Base-by-base conservation (phyloP, 2,888 invertebrate genomes). In the Drosophila seclusa region DNA sequence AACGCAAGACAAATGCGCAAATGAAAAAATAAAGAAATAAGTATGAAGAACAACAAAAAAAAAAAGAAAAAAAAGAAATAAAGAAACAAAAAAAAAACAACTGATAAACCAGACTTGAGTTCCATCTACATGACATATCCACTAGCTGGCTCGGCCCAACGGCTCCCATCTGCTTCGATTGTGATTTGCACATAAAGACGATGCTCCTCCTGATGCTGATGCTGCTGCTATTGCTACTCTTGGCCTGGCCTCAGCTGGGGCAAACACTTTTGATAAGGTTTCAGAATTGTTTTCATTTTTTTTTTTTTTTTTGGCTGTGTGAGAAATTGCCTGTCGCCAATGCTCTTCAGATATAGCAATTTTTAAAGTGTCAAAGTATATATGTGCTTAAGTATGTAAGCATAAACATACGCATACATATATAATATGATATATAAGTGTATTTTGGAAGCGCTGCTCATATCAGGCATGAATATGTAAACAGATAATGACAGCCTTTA, bases 311-410 rank as follows among this genome's bases (percentile, higher is more conserved):
- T n/a, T 45, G 13, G n/a, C 13, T 16, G 34, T 11, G 36, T 82
- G 80, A 85, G 82, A 87, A 87, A 85, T 85, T 80, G 83, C 73
- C 83, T 82, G 86, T 80, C 87, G 88, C 79, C 73, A 68, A 68
- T 78, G 79, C 74, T 69, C 73, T 73, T 71, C 70, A 84, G 85
- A 87, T 87, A 89, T 87, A 82, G 80, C 80, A 84, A 85, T 89
- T 85, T 85, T 89, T 82, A 80, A 87, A 85, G 89, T 85, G 85
- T 87, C 89, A 85, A 76, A 89, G 84, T 27, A n/a, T 55, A 77
- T 85, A 80, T 85, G 69, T 71, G 79, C 74, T 75, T 84, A 87
- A 80, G 61, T 83, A 76, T 83, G 78, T 79, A 68, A 65, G 31
- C 64, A 78, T 66, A 78, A 80, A 65, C 67, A 67, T 63, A 49